Conservation (phyloP, 2,797 vertebrate genomes). For the Rachycentron canadum region DNA sequence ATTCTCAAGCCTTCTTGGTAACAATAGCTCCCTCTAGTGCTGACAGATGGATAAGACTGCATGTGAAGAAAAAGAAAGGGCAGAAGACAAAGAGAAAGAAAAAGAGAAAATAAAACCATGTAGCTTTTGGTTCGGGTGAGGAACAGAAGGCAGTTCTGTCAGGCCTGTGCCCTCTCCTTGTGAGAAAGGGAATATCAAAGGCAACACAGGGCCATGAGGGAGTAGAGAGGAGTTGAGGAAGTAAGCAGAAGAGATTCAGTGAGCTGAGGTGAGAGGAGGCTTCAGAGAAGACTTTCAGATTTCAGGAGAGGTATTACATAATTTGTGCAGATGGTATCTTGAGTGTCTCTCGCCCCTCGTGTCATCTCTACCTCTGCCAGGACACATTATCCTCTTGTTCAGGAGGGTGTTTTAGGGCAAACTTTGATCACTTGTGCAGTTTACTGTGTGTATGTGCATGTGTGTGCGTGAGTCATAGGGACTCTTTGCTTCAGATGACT, state of each 20-base stretch:
- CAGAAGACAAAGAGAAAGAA: background rate
- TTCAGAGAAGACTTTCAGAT: constrained; percentile 56
- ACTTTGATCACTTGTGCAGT: constrained; percentile 40
- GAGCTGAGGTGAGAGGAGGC: constrained; percentile 63
- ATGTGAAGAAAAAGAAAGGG: background rate
- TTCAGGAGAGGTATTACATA: constrained; percentile 59
- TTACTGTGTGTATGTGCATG: background rate
- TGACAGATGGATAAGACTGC: constrained; percentile 7
- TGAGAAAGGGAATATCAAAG: constrained; percentile 63
- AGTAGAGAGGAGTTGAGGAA: constrained; percentile 38
- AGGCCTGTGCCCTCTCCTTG: constrained; percentile 45
- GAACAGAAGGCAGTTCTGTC: constrained; percentile 49
- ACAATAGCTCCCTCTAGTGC: constrained; percentile 75
- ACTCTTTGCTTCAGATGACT: background rate
- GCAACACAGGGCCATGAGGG: constrained; percentile 41
- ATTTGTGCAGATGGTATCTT: constrained; percentile 56
- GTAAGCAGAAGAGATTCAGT: constrained; percentile 53
- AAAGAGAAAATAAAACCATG: constrained; percentile 23
- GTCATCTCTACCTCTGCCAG: constrained; percentile 47
- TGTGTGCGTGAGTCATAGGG: background rate
- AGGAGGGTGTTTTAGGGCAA: constrained; percentile 28
- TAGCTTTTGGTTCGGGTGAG: constrained; percentile 5
- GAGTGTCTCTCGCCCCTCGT: constrained; percentile 39
- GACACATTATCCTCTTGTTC: constrained; percentile 46
- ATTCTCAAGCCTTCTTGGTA: constrained; percentile 25